phyloP scores from a whole-genome alignment of 2,797 vertebrate species.

The Allobates femoralis region DNA sequence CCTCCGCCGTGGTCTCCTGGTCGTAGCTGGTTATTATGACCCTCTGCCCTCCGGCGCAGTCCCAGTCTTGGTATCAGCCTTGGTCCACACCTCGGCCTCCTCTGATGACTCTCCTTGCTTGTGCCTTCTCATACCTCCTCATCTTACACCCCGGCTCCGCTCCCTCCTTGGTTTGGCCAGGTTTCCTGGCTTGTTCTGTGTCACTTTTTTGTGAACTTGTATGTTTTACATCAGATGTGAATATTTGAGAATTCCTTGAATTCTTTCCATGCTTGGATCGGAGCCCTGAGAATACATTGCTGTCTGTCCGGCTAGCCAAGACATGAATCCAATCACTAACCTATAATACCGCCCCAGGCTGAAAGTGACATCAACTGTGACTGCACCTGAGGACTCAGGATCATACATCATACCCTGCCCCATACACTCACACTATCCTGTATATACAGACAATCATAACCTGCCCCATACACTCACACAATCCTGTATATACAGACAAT shows the following conservation, averaged over 20 bases:
- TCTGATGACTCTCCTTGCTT: too few relatives aligned
- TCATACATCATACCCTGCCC: too few relatives aligned
- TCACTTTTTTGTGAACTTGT: too few relatives aligned
- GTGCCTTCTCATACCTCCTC: not conserved
- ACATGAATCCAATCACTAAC: not conserved
- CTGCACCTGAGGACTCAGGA: too few relatives aligned
- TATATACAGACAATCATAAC: not conserved
- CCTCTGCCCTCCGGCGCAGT: too few relatives aligned
- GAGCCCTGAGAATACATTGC: not conserved
- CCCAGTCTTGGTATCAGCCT: too few relatives aligned
- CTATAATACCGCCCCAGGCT: not conserved
- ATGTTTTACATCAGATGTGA: not conserved
- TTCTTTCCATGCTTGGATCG: constrained; percentile 12
- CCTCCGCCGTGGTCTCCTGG: too few relatives aligned
- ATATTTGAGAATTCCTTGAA: constrained; percentile 8
- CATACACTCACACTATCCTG: not conserved
- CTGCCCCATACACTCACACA: not conserved
- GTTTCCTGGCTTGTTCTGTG: too few relatives aligned
- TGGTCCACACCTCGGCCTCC: too few relatives aligned
- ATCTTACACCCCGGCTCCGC: too few relatives aligned
- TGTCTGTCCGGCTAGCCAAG: not conserved
- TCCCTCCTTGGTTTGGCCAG: too few relatives aligned
- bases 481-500: not conserved
- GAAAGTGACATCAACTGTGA: not conserved
- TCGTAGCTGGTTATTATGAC: too few relatives aligned